Base-by-base conservation (phyloP, 2,113 vertebrate genomes). In the Podiceps cristatus region DNA sequence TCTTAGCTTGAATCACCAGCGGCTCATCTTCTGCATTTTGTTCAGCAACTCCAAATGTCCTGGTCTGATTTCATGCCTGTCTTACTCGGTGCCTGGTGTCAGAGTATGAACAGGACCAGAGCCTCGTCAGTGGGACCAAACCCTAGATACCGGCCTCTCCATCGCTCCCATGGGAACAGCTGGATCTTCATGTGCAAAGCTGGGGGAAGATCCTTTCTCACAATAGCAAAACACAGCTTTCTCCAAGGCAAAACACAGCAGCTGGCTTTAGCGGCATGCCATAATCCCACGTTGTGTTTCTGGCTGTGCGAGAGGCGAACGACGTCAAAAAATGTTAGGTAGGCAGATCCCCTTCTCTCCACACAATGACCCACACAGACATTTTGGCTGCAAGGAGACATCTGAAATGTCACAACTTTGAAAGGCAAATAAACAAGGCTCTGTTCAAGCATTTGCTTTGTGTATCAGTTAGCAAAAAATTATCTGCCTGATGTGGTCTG, bases 381-480 rank as follows among this genome's bases (percentile, higher is more conserved):
- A 0, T 74, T 86, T 94, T 91, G 88, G 81, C 95, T 92, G 72
- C 92, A 86, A 81, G 85, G 63, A 93, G 78, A 17, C 62, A 80
- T 86, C 93, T 95, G 84, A 97, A 97, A 94, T 95, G 96, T 96
- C 93, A 94, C 90, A 76, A 76, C 88, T 92, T 93, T 93, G 88
- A 73, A 89, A 96, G 86, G 77, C 85, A 95, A 92, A 96, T 96
- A 97, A 96, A 92, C 78, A 96, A 77, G 27, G 42, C 79, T 83
- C 83, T 77, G 29, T 97, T 97, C 69, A 64, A 90, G 88, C 47
- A 49, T 76, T 96, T 4, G 3, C 62, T 97, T 87, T 85, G 56
- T 92, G 80, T 85, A 92, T 96, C 68, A 35, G 66, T 92, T 97
- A 96, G 91, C 90, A 90, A 49, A 93, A 88, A 96, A 62, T 75